phyloP scores from a whole-genome alignment of 2,888 invertebrate species.

The Cheilosia grossa region DNA sequence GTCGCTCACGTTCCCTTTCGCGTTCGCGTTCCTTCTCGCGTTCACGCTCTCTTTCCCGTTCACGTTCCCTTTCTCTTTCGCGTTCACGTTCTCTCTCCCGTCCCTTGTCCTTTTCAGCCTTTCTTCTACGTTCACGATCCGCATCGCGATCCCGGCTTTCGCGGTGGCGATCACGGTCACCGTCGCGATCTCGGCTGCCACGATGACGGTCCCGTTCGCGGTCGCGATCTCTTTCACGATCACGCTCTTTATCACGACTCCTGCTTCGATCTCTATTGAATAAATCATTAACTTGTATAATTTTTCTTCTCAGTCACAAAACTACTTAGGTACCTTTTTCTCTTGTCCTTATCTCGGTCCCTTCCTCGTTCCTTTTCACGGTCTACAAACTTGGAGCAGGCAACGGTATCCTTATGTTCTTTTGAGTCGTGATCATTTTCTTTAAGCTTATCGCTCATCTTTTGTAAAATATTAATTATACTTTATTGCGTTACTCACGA shows the following conservation, averaged over 20 bases:
- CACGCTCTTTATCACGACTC: slow-evolving; percentile 78
- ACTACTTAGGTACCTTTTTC: slow-evolving; percentile 54
- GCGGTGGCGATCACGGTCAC: slow-evolving; percentile 50
- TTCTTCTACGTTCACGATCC: slow-evolving; percentile 76
- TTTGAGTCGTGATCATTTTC: slow-evolving; percentile 55
- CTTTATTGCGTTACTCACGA: neutral
- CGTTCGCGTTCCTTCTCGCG: slow-evolving; percentile 82
- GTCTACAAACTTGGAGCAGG: slow-evolving; percentile 76
- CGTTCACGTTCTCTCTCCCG: slow-evolving; percentile 75
- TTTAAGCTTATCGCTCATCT: slow-evolving; percentile 51
- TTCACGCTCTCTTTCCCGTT: slow-evolving; percentile 80
- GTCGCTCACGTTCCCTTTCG: slow-evolving; percentile 77
- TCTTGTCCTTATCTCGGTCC: slow-evolving; percentile 77
- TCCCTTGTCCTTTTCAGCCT: no score
- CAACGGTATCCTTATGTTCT: slow-evolving; percentile 41
- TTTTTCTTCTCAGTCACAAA: neutral
- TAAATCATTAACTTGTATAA: neutral
- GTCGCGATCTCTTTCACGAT: slow-evolving; percentile 80
- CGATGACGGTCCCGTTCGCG: slow-evolving; percentile 23
- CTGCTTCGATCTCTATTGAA: slow-evolving; percentile 56
- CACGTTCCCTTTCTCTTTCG: slow-evolving; percentile 66
- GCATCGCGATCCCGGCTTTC: slow-evolving; percentile 45
- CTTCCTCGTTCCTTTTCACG: slow-evolving; percentile 82
- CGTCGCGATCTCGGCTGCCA: slow-evolving; percentile 73
- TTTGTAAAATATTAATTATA: neutral